phyloP scores from a whole-genome alignment of 2,113 vertebrate genomes.

The Nerophis lumbriciformis region DNA sequence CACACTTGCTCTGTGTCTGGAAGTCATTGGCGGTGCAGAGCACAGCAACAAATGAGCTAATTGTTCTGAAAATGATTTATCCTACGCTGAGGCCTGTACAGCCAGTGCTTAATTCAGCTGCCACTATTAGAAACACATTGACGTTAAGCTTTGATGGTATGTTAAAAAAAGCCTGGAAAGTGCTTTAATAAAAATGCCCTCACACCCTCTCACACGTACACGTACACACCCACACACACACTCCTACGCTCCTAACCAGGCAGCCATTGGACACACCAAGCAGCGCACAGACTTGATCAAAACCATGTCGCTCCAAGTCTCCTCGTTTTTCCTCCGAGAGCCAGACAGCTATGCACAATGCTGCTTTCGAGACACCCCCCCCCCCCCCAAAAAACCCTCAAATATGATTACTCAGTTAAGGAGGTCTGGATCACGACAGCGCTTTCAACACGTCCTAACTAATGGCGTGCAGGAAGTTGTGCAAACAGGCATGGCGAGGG shows the following conservation, averaged over 20 bases:
- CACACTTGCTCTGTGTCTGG: conserved; percentile 51
- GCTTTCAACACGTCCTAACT: conserved; percentile 65
- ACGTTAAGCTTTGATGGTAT: conserved; percentile 61
- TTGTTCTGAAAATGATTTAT: conserved; percentile 73
- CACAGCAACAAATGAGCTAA: conserved; percentile 71
- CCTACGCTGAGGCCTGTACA: conserved; percentile 59
- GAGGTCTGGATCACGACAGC: conserved; percentile 44
- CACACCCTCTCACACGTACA: conserved; percentile 42
- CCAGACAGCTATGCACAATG: conserved; percentile 38
- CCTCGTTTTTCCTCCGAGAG: conserved; percentile 22
- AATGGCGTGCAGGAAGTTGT: conserved; percentile 62
- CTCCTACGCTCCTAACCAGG: conserved; percentile 2
- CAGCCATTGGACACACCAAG: conserved; percentile 4
- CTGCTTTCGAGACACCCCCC: conserved; percentile 34
- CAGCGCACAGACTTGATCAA: conserved; percentile 47
- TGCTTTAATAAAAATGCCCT: conserved; percentile 58
- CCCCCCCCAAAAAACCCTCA: conserved; percentile 6
- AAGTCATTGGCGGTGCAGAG: conserved; percentile 62
- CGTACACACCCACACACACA: conserved; percentile 8
- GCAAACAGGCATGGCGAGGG: conserved; percentile 50
- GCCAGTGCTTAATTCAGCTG: conserved; percentile 67
- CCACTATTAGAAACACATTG: conserved; percentile 72
- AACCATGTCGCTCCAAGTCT: conserved; percentile 28
- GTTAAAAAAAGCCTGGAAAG: conserved; percentile 66
- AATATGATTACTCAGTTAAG: conserved; percentile 51